These are phyloP conservation scores for Agraylea sexmaculata DNA, from an alignment of 1,140 invertebrate species.

Conservation along the genomic window DNA sequence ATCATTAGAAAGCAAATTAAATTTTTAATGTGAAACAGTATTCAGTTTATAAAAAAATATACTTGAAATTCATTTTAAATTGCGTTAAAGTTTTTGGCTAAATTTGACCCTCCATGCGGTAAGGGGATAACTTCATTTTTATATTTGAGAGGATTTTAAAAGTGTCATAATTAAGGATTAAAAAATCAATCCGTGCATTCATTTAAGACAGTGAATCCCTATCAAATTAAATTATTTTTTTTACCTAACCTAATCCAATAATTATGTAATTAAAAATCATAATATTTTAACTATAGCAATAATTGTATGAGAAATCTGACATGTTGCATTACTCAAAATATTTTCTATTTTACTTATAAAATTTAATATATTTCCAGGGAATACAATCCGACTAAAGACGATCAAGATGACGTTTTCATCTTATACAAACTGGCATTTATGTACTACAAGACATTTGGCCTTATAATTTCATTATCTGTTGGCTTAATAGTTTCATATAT, in stretches of 20 bases:
- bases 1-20: too few relatives aligned
- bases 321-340: neutral
- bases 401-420: conserved; percentile 12
- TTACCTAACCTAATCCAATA: neutral
- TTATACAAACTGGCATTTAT: conserved; percentile 16
- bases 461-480: conserved; percentile 47
- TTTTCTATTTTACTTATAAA: neutral
- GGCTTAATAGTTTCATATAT: conserved; percentile 53
- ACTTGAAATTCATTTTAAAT: too few relatives aligned
- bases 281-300: neutral
- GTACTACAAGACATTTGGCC: conserved; percentile 31
- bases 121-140: too few relatives aligned
- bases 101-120: too few relatives aligned
- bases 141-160: too few relatives aligned
- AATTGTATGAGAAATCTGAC: too few relatives aligned
- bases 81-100: too few relatives aligned
- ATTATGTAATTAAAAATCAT: neutral
- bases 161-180: too few relatives aligned
- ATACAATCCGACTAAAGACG: neutral
- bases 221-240: neutral
- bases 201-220: neutral
- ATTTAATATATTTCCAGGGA: neutral
- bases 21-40: too few relatives aligned
- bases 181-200: too few relatives aligned
- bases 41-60: too few relatives aligned